Evolutionary conservation across 1,140 invertebrate species (phyloP), one percentile per base, ranked within the genome.

Genomic region (Drosophila sechellia): DNA sequence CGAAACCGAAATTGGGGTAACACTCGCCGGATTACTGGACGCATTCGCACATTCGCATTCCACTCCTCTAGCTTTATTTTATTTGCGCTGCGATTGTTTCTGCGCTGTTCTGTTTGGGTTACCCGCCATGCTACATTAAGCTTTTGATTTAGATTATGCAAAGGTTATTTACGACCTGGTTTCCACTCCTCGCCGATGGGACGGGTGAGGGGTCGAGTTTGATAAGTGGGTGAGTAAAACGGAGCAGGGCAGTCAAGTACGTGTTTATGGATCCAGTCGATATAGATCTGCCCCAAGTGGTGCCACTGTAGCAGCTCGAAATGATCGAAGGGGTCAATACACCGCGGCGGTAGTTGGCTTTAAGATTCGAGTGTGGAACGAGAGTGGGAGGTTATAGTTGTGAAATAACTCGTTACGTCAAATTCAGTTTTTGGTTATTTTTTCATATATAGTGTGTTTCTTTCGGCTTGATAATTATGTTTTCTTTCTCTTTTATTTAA

Each of bases 91-190:
- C 50, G 39, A 61, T 49, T 48, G 34, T 31, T 40, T 37, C 66
- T 40, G 49, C 20, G 6, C n/a, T 15, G 40, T 40, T 17, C 59
- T 22, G 49, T 60, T 73, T 60, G 77, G 69, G 64, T 48, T 58
- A 52, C 57, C 65, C 55, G 68, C 74, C 68, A 87, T 87, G 84
- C 57, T 72, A 84, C 84, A 89, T 89, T 89, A 74, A 89, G 81
- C 77, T 72, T 61, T 77, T 89, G 84, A 84, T 89, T 89, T 89
- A 89, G 84, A 89, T 84, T 89, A 89, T 89, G 83, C 79, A 89
- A 89, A 85, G 69, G 72, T 89, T 84, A 87, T 87, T 87, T 89
- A 77, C 79, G 77, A 58, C 57, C 17, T 56, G 48, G 48, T 43
- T 75, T 37, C 35, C 64, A 56, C 50, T 66, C 39, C 25, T 22